These are phyloP conservation scores for Mizuhopecten yessoensis DNA, from an alignment of 1,140 invertebrate genomes.

Conservation along the genomic window DNA sequence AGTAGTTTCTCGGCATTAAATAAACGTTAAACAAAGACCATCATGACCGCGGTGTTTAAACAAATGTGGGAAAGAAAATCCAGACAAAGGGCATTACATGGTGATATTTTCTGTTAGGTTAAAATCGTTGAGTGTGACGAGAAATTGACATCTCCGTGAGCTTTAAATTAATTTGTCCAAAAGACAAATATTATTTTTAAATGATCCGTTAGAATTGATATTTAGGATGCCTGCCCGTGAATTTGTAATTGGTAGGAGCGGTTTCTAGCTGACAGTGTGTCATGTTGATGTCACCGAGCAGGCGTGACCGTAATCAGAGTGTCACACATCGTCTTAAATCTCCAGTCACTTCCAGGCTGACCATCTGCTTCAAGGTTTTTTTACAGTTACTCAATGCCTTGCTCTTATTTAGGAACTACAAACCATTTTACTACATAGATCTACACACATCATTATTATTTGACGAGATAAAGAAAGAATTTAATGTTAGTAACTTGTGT, in stretches of 20 bases:
- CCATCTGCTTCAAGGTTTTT: neutral
- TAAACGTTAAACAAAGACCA: neutral
- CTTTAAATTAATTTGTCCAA: neutral
- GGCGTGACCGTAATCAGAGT: neutral
- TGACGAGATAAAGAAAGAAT: too few relatives aligned
- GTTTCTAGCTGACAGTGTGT: neutral
- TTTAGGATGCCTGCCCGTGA: neutral
- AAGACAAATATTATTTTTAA: constrained; percentile 33
- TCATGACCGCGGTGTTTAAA: neutral
- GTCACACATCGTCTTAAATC: neutral
- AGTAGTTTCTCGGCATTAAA: neutral
- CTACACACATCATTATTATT: too few relatives aligned
- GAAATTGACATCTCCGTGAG: neutral
- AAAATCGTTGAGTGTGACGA: neutral
- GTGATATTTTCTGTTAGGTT: neutral
- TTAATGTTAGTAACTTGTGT: too few relatives aligned
- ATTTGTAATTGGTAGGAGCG: neutral
- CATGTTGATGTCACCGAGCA: neutral
- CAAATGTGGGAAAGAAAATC: neutral
- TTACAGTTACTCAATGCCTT: neutral
- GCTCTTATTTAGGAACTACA: neutral
- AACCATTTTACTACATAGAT: neutral
- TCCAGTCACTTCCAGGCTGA: neutral
- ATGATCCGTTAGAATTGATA: neutral
- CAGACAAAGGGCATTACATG: neutral